Evolutionary conservation across 1,140 invertebrate species (phyloP).

Genomic region (Zophobas morio): DNA sequence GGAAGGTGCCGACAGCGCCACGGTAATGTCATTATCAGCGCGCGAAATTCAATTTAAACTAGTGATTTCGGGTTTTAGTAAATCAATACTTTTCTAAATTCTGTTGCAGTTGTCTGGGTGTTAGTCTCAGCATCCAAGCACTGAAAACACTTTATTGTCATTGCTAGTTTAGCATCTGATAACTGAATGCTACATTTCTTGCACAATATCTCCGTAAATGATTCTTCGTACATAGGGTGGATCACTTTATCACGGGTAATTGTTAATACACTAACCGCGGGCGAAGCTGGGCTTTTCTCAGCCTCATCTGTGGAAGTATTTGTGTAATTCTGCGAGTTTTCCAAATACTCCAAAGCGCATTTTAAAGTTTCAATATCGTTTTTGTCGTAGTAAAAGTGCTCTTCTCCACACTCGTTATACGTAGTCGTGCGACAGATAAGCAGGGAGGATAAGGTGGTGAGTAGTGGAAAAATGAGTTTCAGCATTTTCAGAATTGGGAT

Average conservation of each 20-base stretch:
- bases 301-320: neutral
- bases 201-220: constrained; percentile 12
- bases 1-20: neutral
- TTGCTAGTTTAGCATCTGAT: neutral
- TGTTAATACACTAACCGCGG: neutral
- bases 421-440: neutral
- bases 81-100: constrained; percentile 17
- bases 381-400: constrained; percentile 5
- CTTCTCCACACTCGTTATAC: neutral
- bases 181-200: constrained; percentile 19
- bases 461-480: neutral
- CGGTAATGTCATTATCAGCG: neutral
- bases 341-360: neutral
- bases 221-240: neutral
- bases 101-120: neutral
- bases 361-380: constrained; percentile 13
- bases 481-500: neutral
- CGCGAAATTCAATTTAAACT: constrained; percentile 2
- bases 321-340: neutral
- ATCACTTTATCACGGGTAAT: constrained; percentile 1
- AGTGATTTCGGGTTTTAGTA: neutral
- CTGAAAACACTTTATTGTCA: constrained; percentile 11
- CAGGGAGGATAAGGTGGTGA: neutral
- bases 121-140: constrained; percentile 7
- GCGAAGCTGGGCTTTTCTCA: neutral